phyloP scores from a whole-genome alignment of 2,797 vertebrate species.

The Sebastes itinus region DNA sequence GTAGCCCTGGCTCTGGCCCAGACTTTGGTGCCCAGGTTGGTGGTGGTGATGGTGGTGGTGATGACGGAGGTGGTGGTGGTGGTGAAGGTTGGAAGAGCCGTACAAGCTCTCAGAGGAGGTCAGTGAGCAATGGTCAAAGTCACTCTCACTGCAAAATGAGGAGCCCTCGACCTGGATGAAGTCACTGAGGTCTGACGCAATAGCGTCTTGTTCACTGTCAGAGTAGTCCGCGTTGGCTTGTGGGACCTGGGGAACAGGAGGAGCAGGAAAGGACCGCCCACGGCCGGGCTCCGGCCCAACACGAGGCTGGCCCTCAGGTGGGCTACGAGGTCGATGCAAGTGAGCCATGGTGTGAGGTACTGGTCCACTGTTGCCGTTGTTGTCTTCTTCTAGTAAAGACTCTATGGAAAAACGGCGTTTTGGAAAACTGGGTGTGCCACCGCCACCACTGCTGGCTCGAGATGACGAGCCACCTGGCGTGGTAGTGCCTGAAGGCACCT shows the following conservation, averaged over 20 bases:
- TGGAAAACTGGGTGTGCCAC: constrained; percentile 79
- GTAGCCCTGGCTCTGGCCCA: constrained; percentile 87
- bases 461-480: constrained; percentile 87
- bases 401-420: constrained; percentile 95
- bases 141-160: constrained; percentile 98
- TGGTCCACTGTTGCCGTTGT: constrained; percentile 62
- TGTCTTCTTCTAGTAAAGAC: constrained; percentile 93
- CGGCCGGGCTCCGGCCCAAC: constrained; percentile 81
- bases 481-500: constrained; percentile 86
- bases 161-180: constrained; percentile 96
- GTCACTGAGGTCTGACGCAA: constrained; percentile 95
- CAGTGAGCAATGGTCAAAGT: constrained; percentile 96
- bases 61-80: constrained; percentile 84
- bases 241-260: constrained; percentile 52
- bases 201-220: constrained; percentile 93
- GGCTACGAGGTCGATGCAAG: constrained; percentile 75
- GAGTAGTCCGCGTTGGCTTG: constrained; percentile 85
- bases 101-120: constrained; percentile 97
- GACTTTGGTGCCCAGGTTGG: constrained; percentile 88
- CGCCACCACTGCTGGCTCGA: constrained; percentile 83
- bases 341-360: constrained; percentile 56
- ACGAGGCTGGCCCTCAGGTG: constrained; percentile 85
- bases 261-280: constrained; percentile 53
- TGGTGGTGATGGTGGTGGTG: constrained; percentile 86
- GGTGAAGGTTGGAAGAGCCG: constrained; percentile 80